These are phyloP conservation scores for Notarius quadriscutis DNA, from an alignment of 2,113 vertebrate species.

Conservation along the genomic window DNA sequence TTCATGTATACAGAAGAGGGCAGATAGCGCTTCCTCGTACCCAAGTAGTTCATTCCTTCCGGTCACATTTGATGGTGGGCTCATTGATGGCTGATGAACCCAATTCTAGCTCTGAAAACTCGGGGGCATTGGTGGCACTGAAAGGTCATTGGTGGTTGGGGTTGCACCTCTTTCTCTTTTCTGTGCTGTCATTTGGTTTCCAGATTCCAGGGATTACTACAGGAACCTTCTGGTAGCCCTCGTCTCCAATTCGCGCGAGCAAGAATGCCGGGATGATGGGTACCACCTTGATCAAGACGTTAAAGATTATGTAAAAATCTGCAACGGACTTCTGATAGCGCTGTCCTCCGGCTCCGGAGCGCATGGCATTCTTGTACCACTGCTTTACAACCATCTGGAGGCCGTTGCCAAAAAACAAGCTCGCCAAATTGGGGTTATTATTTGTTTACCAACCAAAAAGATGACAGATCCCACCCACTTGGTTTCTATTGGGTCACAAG, in stretches of 20 bases:
- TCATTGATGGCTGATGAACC: too few relatives aligned
- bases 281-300: conserved; percentile 77
- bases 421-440: conserved; percentile 56
- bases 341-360: conserved; percentile 57
- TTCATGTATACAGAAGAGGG: not conserved
- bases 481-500: too few relatives aligned
- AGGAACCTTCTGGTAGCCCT: conserved; percentile 78
- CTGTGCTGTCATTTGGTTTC: too few relatives aligned
- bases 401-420: conserved; percentile 83
- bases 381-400: conserved; percentile 83
- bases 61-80: too few relatives aligned
- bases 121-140: too few relatives aligned
- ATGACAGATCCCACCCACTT: too few relatives aligned
- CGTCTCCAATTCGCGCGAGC: conserved; percentile 83
- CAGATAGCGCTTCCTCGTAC: not conserved
- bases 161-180: too few relatives aligned
- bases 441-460: too few relatives aligned
- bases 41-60: too few relatives aligned
- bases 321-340: conserved; percentile 81
- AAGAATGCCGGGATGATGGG: conserved; percentile 83
- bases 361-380: conserved; percentile 64
- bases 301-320: conserved; percentile 87
- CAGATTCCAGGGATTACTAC: conserved; percentile 67
- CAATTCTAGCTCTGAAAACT: too few relatives aligned
- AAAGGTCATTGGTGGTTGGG: too few relatives aligned